Evolutionary conservation across 2,113 vertebrate genomes (phyloP).

Genomic region (Prunella fulvescens): DNA sequence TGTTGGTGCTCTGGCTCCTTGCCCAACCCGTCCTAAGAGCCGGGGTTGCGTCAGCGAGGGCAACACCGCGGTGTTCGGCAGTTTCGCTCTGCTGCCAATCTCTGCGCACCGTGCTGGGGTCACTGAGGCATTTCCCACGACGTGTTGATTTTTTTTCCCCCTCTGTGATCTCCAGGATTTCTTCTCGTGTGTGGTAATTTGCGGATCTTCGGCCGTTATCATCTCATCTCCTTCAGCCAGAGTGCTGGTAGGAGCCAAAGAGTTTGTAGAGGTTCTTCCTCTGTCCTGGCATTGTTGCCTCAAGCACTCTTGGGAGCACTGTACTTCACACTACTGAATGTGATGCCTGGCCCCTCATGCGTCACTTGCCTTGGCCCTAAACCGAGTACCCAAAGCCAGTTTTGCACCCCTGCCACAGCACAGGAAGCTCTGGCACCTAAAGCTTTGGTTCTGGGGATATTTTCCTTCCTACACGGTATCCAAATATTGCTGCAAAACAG

Average conservation of each 20-base stretch:
- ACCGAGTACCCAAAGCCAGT: neutral
- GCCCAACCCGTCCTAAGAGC: neutral
- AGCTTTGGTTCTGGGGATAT: neutral
- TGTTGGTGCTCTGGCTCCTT: neutral
- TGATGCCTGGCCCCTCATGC: fast-evolving
- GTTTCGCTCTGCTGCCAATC: neutral
- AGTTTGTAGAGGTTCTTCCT: neutral
- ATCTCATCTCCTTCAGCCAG: neutral
- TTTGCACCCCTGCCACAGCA: neutral
- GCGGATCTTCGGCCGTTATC: neutral
- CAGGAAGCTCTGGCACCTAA: neutral
- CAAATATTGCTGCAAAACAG: neutral
- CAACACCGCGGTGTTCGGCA: neutral
- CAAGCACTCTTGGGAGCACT: neutral
- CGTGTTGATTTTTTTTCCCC: fast-evolving
- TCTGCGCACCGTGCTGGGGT: neutral
- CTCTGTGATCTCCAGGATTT: neutral
- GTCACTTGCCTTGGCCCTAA: neutral
- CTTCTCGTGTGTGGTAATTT: neutral
- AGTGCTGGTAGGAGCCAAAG: neutral
- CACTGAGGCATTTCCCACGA: neutral
- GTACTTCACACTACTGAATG: neutral
- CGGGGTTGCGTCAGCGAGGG: neutral
- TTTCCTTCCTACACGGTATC: neutral
- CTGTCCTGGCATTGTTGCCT: neutral